Evolutionary conservation across 2,888 invertebrate genomes (phyloP).

Genomic region (Mythimna lalbum): DNA sequence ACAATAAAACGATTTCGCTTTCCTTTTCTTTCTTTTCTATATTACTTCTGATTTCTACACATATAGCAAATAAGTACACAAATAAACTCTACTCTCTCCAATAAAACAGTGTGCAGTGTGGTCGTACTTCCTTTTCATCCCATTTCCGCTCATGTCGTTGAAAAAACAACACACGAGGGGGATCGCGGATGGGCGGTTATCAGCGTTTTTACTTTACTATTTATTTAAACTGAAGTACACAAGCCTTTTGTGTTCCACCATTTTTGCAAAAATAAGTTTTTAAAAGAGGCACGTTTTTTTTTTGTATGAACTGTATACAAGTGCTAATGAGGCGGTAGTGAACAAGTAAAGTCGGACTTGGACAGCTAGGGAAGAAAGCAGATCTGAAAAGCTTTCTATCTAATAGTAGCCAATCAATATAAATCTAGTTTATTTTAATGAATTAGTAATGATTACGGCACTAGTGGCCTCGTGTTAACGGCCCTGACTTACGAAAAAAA

Average conservation of each 20-base stretch:
- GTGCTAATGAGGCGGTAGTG: neutral
- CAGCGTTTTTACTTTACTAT: conserved; percentile 15
- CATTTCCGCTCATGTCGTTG: conserved; percentile 9
- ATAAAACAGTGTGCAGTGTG: neutral
- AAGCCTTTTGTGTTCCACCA: neutral
- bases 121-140: conserved; percentile 4
- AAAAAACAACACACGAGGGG: conserved; percentile 13
- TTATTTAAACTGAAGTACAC: conserved; percentile 6
- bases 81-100: neutral
- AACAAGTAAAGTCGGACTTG: too few relatives aligned
- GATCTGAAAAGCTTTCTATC: too few relatives aligned
- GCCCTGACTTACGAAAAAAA: too few relatives aligned
- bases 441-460: too few relatives aligned
- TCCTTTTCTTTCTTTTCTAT: too few relatives aligned
- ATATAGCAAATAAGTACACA: neutral
- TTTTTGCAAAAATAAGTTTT: neutral
- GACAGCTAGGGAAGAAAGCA: neutral
- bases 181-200: neutral
- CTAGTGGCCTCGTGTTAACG: too few relatives aligned
- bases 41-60: neutral
- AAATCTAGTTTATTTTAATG: too few relatives aligned
- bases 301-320: neutral
- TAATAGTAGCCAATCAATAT: too few relatives aligned
- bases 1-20: too few relatives aligned
- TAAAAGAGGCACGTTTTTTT: neutral